These are phyloP conservation scores for Cariama cristata DNA, from an alignment of 2,113 vertebrate genomes.

Conservation along the genomic window DNA sequence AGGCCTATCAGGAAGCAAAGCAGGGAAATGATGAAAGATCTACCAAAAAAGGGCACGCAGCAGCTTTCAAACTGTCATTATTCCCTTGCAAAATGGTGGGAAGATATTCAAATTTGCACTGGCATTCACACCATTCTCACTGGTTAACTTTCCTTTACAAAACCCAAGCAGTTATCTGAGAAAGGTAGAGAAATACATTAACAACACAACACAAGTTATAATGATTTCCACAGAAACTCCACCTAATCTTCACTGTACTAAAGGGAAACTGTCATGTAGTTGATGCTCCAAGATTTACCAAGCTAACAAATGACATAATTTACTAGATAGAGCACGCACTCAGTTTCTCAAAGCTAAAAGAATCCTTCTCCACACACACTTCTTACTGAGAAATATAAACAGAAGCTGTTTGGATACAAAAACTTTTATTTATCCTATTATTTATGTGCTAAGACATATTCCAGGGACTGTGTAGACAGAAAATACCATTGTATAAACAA, in stretches of 20 bases:
- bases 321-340: background rate
- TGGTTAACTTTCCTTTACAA: background rate
- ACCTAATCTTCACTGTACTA: background rate
- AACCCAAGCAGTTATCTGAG: background rate
- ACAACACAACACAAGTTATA: background rate
- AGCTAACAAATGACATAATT: constrained; percentile 5
- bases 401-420: constrained; percentile 14
- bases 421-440: constrained; percentile 42
- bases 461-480: constrained; percentile 9
- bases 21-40: background rate
- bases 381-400: constrained; percentile 25
- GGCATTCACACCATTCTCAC: background rate
- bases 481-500: constrained; percentile 27
- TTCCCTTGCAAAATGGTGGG: background rate
- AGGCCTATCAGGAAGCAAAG: background rate
- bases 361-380: background rate
- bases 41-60: background rate
- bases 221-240: background rate
- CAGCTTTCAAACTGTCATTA: background rate
- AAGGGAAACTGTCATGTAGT: background rate
- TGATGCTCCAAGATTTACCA: background rate
- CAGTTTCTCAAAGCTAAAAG: background rate
- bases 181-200: background rate
- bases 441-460: constrained; percentile 46
- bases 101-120: background rate